Evolutionary conservation across 2,113 vertebrate species (phyloP), one percentile per base, ranked within the genome.

Genomic region (Syngnathus scovelli): DNA sequence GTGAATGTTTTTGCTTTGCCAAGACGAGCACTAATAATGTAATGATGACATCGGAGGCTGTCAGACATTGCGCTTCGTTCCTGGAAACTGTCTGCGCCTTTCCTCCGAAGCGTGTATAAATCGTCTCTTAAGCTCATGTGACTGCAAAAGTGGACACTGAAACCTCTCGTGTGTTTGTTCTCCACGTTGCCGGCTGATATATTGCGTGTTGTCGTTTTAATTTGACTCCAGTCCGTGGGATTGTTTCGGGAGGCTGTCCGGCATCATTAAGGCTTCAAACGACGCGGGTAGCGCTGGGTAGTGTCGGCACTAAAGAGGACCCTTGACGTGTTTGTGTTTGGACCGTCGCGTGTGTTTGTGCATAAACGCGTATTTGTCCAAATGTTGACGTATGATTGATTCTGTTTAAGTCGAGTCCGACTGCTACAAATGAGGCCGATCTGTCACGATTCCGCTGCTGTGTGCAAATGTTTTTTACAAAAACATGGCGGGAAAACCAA

Each of bases 341-440:
- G 54, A 33, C 38, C n/a, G 59, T 12, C 38, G 23, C 58, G 36
- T 67, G 69, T 38, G 65, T 62, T 58, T 67, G 66, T 6, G 41
- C 51, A 13, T 16, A 21, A 36, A 39, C 18, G 36, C 56, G 65
- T 54, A 33, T 18, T 7, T 71, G 70, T 71, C 68, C 73, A 33
- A 27, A 39, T 65, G 77, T 66, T 68, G 68, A 68, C 69, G 54
- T 27, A 66, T 90, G 86, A 90, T 91, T 90, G 82, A 87, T 87
- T 36, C 81, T 86, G 89, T 89, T 90, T 89, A 83, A 83, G 66
- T 72, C 79, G 82, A 84, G 85, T 85, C 85, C 87, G 85, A 89
- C 89, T 86, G 87, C 84, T 85, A 86, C 88, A 90, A 91, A 91
- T 91, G 85, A 87, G 80, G 76, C 83, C 64, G 73, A 80, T 79